Evolutionary conservation across 2,797 vertebrate genomes (phyloP), one percentile per base, ranked within the genome.

Genomic region (Macrochelys suwanniensis): DNA sequence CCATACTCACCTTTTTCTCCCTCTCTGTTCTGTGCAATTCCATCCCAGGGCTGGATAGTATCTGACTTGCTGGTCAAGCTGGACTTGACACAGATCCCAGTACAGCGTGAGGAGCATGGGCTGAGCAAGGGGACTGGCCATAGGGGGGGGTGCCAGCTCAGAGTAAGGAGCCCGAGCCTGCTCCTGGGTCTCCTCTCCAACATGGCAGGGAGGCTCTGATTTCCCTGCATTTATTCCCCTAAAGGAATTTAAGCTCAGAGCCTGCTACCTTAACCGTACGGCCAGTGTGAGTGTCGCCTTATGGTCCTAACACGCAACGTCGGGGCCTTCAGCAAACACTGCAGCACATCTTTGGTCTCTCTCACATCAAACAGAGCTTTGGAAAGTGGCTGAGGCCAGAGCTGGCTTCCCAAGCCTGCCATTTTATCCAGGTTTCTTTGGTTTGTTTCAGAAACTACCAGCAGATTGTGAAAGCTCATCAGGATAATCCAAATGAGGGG

Each of bases 391-490:
- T 42, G 19, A 45, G 37, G 71, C 21, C 37, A 74, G 71, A 26
- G 45, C 45, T 49, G 42, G 26, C 45, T 77, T 47, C 74, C 12
- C 45, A 9, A 45, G 74, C 45, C 74, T 47, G 74, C 74, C 45
- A 28, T 31, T 47, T 77, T 77, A 77, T 6, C 54, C 47, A 31
- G 45, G 45, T n/a, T 83, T 83, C n/a, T 85, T 87, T 94, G 37
- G 59, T 50, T 26, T 4, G 7, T 98, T 98, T 81, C 88, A 99
- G 99, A 95, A 99, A 99, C 98, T 99, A 99, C 6, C 99, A 99
- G 97, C 99, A 99, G 98, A 99, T 99, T 31, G 99, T 99, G 95
- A 99, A 99, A 97, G 99, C 99, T 49, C 99, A 99, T 97, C 99
- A 99, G 98, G 99, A 99, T 98, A 99, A 99, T 97, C 99, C 99